Evolutionary conservation across 2,888 invertebrate genomes (phyloP), one percentile per base, ranked within the genome.

Genomic region (Plutella xylostella): DNA sequence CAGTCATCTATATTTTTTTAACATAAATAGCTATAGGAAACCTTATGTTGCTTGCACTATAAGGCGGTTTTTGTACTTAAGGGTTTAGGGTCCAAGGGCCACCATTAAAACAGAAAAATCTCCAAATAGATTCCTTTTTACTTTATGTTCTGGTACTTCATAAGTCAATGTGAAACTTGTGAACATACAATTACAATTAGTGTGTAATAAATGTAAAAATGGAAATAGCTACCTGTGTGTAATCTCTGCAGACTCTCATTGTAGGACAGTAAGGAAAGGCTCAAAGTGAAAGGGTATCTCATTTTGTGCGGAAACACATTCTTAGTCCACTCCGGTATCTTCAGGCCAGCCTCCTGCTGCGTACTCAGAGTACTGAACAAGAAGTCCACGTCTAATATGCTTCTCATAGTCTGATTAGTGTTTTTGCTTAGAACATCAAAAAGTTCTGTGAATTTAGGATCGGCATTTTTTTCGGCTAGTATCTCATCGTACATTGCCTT

Each of bases 321-420:
- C 51, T 86, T 85, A 0, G 92, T 89, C 93, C 93, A 93, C 35
- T 86, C 82, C 0, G 94, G 94, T n/a, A 94, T 68, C 38, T 86
- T 80, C 28, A 93, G 74, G 9, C 89, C 90, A 0, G 82, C 79
- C 48, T 91, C 87, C 42, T 86, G 70, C 43, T 86, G 75, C 11
- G 91, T 87, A 60, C 88, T 85, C 5, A 93, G 68, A 0, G 89
- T 90, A 60, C 90, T 90, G 60, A 89, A 93, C 9, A 94, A 67
- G 42, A 86, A 86, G 65, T 93, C 93, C 2, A 92, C 87, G 21
- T 88, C 85, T n/a, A 88, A 65, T 4, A 92, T 83, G 51, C 84
- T 89, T 6, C 67, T 60, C 59, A 83, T 65, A 37, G 63, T 75
- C 52, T 84, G 74, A 46, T 83, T 84, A 7, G 82, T 77, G 46